Evolutionary conservation across 2,113 vertebrate species (phyloP).

Genomic region (Chlorocebus sabaeus): DNA sequence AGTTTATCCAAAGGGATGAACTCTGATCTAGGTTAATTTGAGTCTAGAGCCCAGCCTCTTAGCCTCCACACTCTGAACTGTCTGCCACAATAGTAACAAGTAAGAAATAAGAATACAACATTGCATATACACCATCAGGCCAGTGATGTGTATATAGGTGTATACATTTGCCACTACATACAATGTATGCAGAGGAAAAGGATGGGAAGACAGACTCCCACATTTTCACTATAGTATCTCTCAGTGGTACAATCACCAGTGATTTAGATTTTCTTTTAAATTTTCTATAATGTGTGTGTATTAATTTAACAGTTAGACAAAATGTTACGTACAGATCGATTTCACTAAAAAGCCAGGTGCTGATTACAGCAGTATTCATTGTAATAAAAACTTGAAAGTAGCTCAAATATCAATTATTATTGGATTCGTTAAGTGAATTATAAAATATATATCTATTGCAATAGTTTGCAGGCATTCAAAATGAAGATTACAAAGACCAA

Average conservation of each 20-base stretch:
- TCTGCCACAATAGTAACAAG: background rate
- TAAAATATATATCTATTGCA: background rate
- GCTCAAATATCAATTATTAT: background rate
- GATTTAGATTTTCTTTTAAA: slow-evolving; percentile 41
- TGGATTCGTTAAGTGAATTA: slow-evolving; percentile 17
- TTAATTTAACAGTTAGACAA: slow-evolving; percentile 4
- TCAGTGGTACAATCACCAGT: background rate
- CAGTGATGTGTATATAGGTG: background rate
- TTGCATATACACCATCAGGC: background rate
- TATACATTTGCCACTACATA: background rate
- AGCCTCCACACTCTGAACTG: background rate
- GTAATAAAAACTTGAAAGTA: slow-evolving; percentile 25
- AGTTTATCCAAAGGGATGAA: background rate
- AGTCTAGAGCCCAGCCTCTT: background rate
- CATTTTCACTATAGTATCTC: background rate
- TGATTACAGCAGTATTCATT: background rate
- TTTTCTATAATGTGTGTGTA: background rate
- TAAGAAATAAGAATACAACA: background rate
- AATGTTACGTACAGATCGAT: background rate
- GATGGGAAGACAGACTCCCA: background rate
- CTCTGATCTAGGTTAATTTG: background rate
- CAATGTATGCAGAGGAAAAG: background rate
- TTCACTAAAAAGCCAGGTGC: background rate
- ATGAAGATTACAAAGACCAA: background rate
- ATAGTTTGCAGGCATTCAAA: background rate